Evolutionary conservation across 2,888 invertebrate species (phyloP), one percentile per base, ranked within the genome.

Genomic region (Aleiodes alternator): DNA sequence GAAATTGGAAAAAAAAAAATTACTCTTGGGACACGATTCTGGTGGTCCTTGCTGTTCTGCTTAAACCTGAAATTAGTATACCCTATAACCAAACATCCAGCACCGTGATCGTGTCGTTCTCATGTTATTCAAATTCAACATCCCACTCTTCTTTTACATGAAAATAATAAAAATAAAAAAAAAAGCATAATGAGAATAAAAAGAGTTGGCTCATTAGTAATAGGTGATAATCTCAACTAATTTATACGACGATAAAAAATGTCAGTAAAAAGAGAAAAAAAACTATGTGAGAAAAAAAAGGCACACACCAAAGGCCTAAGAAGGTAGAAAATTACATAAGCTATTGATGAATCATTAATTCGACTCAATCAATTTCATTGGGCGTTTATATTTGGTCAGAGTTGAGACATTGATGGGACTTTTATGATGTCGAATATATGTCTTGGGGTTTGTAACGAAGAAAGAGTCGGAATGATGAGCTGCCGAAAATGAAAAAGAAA

Each of bases 41-140:
- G 70, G 70, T 64, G 70, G 75, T 75, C 70, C 56, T 29, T 31
- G 53, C 29, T 38, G 31, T 55, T 38, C 16, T 12, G 53, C 43
- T 64, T 48, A 34, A 51, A 66, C 55, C 48, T 69, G 64, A 64
- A 70, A 75, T 75, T 75, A 64, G 70, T 75, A 70, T 70, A 61
- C 64, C 61, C 69, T 55, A 69, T 48, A 64, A 70, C 59, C 61
- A 64, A 74, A 70, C 69, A 74, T 53, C 61, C 69, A 53, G 29
- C 69, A 38, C 81, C 82, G 83, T 79, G 85, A 83, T 83, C 84
- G 83, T 86, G 87, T 87, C 83, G 86, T 81, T 80, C 78, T 78
- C 86, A 81, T 86, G 87, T 88, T 88, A 88, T 88, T 88, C 84
- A 87, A 88, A 88, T 88, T 84, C 81, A 84, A 86, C 85, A 86